phyloP scores from a whole-genome alignment of 1,140 invertebrate genomes.

The Drosophila nigrodunni region DNA sequence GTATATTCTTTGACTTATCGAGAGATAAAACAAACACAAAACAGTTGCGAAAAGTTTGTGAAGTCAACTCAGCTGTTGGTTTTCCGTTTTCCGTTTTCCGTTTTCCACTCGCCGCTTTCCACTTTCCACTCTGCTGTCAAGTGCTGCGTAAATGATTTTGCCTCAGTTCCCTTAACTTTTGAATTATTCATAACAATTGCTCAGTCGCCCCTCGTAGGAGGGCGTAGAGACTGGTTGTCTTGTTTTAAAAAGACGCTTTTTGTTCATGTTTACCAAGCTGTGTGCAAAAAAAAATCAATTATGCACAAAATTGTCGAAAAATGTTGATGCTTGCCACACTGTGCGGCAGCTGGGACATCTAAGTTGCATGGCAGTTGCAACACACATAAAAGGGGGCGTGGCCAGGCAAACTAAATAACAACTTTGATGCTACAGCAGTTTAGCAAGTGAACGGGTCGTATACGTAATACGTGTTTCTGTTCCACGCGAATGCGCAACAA shows the following conservation, averaged over 20 bases:
- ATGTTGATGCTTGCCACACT: conserved; percentile 19
- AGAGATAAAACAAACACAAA: conserved; percentile 25
- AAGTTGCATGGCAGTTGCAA: conserved; percentile 10
- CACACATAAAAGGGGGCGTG: conserved; percentile 1
- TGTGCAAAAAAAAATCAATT: conserved; percentile 31
- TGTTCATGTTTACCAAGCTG: conserved; percentile 12
- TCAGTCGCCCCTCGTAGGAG: background rate
- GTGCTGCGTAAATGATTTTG: conserved; percentile 65
- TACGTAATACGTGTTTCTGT: conserved; percentile 28
- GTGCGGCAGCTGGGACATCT: background rate
- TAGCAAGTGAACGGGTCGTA: conserved; percentile 14
- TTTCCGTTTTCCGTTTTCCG: background rate
- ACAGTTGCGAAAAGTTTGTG: background rate
- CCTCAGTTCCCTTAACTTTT: conserved; percentile 26
- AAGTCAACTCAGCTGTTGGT: conserved; percentile 3
- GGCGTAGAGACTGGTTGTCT: background rate
- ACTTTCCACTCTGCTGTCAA: conserved; percentile 22
- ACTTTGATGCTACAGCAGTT: background rate
- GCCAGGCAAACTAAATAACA: conserved; percentile 5
- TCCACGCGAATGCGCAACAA: conserved; percentile 9
- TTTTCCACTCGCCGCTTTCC: background rate
- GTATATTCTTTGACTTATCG: background rate
- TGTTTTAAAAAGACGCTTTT: background rate
- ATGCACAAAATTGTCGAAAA: conserved; percentile 9
- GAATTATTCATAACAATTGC: conserved; percentile 68